A percentile compares a stretch with the other conserved stretches of the same genome.
These are phyloP conservation scores for Natator depressus DNA, from an alignment of 2,113 vertebrate species.

Conservation along the genomic window DNA sequence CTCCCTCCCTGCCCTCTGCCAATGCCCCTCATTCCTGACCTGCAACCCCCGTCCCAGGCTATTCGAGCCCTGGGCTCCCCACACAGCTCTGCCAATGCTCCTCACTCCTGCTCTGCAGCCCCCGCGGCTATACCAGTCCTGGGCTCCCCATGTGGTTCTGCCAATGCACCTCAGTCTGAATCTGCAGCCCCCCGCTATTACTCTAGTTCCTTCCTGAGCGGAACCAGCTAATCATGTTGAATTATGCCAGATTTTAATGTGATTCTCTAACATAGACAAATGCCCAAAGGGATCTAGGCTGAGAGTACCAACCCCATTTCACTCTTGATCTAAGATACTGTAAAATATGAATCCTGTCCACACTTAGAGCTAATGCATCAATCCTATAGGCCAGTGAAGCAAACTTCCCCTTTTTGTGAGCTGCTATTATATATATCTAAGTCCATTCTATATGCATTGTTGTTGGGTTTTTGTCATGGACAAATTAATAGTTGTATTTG, in stretches of 20 bases:
- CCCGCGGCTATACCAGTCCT: background rate
- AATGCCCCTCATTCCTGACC: background rate
- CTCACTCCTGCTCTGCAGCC: background rate
- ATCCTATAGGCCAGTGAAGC: background rate
- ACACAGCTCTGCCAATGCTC: background rate
- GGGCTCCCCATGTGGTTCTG: background rate
- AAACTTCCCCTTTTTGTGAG: conserved; percentile 52
- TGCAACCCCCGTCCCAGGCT: background rate
- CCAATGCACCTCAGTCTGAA: background rate
- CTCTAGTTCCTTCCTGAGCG: conserved; percentile 30
- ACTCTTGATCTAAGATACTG: conserved; percentile 61
- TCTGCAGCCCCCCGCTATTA: conserved; percentile 20
- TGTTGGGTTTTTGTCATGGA: conserved; percentile 66
- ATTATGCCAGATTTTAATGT: conserved; percentile 56
- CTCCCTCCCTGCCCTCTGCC: background rate
- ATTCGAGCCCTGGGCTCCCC: background rate
- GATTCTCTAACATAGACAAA: conserved; percentile 13
- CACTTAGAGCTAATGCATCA: conserved; percentile 60
- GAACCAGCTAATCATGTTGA: conserved; percentile 52
- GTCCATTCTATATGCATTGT: conserved; percentile 58
- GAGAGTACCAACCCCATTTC: conserved; percentile 44
- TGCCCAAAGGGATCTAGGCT: conserved; percentile 41
- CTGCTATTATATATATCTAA: conserved; percentile 60
- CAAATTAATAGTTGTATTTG: conserved; percentile 75
- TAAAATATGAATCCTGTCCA: conserved; percentile 55